Conservation (phyloP, 2,888 invertebrate genomes). For the Lepidochrysops patricia region DNA sequence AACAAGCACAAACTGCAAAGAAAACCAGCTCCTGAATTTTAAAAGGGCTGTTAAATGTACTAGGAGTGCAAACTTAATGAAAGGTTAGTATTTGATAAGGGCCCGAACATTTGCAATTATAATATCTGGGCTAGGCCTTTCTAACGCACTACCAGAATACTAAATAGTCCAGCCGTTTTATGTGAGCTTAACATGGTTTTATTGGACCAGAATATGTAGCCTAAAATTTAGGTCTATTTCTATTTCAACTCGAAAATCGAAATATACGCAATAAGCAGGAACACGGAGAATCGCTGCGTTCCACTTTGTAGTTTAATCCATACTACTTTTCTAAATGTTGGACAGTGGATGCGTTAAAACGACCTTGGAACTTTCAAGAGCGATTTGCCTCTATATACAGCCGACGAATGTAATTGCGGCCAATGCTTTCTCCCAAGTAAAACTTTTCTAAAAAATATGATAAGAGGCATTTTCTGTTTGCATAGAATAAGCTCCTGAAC, state of each 20-base stretch:
- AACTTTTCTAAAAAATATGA: no score
- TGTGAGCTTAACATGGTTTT: neutral
- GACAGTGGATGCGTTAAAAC: no score
- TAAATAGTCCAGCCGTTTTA: constrained; percentile 2
- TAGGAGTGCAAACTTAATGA: neutral
- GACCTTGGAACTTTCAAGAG: no score
- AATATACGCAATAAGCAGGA: neutral
- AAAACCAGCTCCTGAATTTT: no score
- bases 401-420: no score
- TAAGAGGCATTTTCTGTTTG: no score
- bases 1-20: no score
- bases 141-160: constrained; percentile 1
- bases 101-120: neutral
- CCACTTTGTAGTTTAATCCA: neutral
- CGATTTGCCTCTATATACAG: no score
- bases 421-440: no score
- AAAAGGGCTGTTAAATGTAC: neutral
- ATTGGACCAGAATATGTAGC: neutral
- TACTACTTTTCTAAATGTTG: no score
- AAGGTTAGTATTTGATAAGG: neutral
- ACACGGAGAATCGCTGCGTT: neutral
- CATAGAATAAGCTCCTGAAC: no score
- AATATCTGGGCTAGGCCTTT: constrained; percentile 4
- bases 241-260: no score
- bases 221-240: neutral